These are phyloP conservation scores for Trachymyrmex septentrionalis DNA, from an alignment of 1,140 invertebrate genomes.

Conservation along the genomic window DNA sequence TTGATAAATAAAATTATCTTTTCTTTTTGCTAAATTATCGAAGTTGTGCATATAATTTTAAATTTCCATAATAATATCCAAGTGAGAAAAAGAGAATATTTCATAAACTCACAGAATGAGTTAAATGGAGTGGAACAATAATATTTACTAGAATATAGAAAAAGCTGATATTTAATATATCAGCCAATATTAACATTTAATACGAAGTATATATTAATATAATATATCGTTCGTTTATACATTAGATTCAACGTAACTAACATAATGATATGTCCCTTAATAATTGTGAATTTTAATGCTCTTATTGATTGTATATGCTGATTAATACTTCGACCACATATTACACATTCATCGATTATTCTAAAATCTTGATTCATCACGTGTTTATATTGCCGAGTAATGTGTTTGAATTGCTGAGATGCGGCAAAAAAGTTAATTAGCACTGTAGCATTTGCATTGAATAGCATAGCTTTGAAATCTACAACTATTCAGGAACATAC, in stretches of 20 bases:
- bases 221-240: neutral
- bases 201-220: neutral
- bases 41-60: slow-evolving; percentile 13
- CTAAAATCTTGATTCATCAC: neutral
- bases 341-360: neutral
- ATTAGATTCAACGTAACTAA: neutral
- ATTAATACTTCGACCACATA: slow-evolving; percentile 1
- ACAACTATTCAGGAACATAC: neutral
- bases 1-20: neutral
- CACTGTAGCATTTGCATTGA: slow-evolving; percentile 1
- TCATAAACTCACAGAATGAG: neutral
- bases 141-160: neutral
- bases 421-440: slow-evolving; percentile 29
- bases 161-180: neutral
- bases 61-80: neutral
- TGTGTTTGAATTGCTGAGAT: neutral
- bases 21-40: slow-evolving; percentile 3
- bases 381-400: neutral
- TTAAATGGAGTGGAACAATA: neutral
- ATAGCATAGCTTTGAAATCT: neutral
- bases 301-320: neutral
- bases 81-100: neutral
- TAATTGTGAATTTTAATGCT: neutral
- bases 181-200: neutral
- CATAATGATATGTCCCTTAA: neutral